Evolutionary conservation across 2,888 invertebrate species (phyloP).

Genomic region (Pteria penguin): DNA sequence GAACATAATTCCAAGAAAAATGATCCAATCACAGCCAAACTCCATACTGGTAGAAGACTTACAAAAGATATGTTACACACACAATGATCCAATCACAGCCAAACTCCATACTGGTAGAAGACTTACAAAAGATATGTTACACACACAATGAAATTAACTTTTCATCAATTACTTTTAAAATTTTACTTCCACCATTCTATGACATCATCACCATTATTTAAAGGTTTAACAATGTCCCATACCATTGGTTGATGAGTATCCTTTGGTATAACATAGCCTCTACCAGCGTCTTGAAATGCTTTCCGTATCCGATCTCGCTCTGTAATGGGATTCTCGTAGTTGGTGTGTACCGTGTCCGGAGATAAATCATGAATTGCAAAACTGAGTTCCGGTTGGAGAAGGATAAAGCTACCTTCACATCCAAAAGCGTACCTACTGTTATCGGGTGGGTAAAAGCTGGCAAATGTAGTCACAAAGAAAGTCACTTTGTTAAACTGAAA

Average conservation of each 20-base stretch:
- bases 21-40: too few species aligned
- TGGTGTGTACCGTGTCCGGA: constrained; percentile 67
- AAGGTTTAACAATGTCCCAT: constrained; percentile 67
- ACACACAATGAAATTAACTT: too few species aligned
- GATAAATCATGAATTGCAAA: constrained; percentile 74
- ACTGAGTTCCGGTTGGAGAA: constrained; percentile 75
- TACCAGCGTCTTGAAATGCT: constrained; percentile 69
- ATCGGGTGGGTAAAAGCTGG: constrained; percentile 70
- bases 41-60: too few species aligned
- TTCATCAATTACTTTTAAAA: not conserved
- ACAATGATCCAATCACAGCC: too few species aligned
- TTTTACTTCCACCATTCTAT: constrained; percentile 66
- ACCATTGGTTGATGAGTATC: constrained; percentile 66
- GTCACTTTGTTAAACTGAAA: constrained; percentile 72
- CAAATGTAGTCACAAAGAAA: constrained; percentile 76
- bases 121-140: too few species aligned
- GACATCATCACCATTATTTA: constrained; percentile 49
- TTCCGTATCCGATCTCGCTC: constrained; percentile 71
- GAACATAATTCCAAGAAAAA: too few species aligned
- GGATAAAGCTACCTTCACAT: constrained; percentile 64
- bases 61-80: too few species aligned
- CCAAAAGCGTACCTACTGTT: constrained; percentile 69
- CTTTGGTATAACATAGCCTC: constrained; percentile 64
- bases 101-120: too few species aligned
- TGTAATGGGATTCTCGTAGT: constrained; percentile 70